Evolutionary conservation across 2,888 invertebrate genomes (phyloP), one percentile per base, ranked within the genome.

Genomic region (Orthonevra nobilis): DNA sequence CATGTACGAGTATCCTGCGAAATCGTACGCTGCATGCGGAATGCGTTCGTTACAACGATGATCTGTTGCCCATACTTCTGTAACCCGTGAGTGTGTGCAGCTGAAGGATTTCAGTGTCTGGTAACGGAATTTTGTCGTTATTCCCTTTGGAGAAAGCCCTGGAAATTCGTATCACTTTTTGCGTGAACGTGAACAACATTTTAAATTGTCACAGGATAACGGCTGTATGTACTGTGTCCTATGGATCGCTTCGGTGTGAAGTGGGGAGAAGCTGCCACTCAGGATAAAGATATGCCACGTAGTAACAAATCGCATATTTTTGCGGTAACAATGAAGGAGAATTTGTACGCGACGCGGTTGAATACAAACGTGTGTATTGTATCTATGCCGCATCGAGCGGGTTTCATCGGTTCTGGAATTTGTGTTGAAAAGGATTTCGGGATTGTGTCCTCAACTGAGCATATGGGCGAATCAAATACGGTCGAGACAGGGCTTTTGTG

Each of bases 241-340:
- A 32, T 2, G 23, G 23, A 3, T 23, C 19, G 28, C 5, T 19
- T 7, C 26, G 32, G 32, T 26, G 63, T 10, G 14, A 36, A 26
- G n/a, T 12, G 26, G 3, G 40, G 10, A 26, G 75, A 64, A 61
- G 36, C 63, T 77, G 75, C 64, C 75, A 72, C 63, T 64, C 64
- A 72, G 73, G 73, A 66, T 79, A 73, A 79, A 79, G 72, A 72
- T 77, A 77, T 77, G 72, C 72, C 77, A 77, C 77, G 77, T 79
- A 66, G 38, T 54, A 64, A 79, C 77, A 79, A 79, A 79, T 79
- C 77, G 77, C 72, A 61, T 79, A 73, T 66, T 79, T 60, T 79
- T 73, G 77, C 34, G 72, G 72, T 32, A 46, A 54, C 72, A 72
- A 58, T 72, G 72, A 77, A 77, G 60, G 38, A 34, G 66, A 72